Conservation (phyloP, 1,140 invertebrate species). For the Eupristina koningsbergeri region DNA sequence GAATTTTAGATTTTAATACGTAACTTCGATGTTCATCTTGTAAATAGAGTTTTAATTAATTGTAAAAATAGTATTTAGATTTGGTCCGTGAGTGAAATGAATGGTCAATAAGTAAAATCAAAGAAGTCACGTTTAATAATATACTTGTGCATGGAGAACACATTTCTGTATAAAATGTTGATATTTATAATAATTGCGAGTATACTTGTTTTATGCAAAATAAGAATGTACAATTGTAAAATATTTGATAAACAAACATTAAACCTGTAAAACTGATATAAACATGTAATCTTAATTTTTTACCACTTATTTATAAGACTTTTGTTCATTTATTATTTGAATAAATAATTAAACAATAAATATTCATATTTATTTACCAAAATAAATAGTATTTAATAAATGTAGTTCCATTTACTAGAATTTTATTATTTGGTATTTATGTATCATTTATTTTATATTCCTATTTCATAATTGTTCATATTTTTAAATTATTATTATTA, state of each 20-base stretch:
- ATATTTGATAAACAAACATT: slow-evolving; percentile 51
- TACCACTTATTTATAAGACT: neutral
- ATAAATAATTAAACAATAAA: too few species aligned
- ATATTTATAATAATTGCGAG: slow-evolving; percentile 46
- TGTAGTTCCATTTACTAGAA: too few species aligned
- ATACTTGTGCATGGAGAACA: slow-evolving; percentile 41
- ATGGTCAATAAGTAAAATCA: slow-evolving; percentile 4
- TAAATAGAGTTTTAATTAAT: slow-evolving; percentile 38
- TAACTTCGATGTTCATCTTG: slow-evolving; percentile 28
- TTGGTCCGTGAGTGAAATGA: neutral
- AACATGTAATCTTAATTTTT: slow-evolving; percentile 12
- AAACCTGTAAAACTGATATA: slow-evolving; percentile 43
- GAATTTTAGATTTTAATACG: slow-evolving; percentile 12
- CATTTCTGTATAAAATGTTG: slow-evolving; percentile 40
- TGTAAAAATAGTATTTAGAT: slow-evolving; percentile 3
- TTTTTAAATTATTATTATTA: too few species aligned
- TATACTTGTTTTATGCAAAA: slow-evolving; percentile 35
- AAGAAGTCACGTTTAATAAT: slow-evolving; percentile 15
- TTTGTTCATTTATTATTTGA: neutral
- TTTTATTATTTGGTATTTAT: too few species aligned
- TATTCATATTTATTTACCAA: too few species aligned
- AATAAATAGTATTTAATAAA: too few species aligned
- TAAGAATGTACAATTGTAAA: slow-evolving; percentile 51
- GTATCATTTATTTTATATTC: too few species aligned
- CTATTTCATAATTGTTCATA: too few species aligned